These are phyloP conservation scores for Uropsilus gracilis DNA, from an alignment of 2,113 vertebrate genomes.

Conservation along the genomic window DNA sequence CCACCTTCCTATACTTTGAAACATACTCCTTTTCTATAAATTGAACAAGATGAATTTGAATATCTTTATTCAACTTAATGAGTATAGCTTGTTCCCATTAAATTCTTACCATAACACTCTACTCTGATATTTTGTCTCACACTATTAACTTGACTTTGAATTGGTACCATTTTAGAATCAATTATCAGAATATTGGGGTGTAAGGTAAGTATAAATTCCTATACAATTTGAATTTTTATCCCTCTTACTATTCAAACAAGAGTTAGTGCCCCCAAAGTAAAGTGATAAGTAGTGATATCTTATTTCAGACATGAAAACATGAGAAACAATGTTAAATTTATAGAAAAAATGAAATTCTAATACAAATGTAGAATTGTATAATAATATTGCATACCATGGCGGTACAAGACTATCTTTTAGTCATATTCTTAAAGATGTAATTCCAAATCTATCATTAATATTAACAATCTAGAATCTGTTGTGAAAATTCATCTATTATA, in stretches of 20 bases:
- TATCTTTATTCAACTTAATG: not conserved
- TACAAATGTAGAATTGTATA: not conserved
- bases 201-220: not conserved
- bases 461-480: not conserved
- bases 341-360: constrained; percentile 22
- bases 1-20: not conserved
- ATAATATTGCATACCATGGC: not conserved
- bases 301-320: not conserved
- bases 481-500: not conserved
- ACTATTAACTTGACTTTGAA: not conserved
- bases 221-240: not conserved
- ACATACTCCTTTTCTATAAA: not conserved
- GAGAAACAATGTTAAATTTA: not conserved
- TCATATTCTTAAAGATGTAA: not conserved
- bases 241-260: not conserved
- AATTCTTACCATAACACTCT: not conserved
- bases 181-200: not conserved
- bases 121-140: not conserved
- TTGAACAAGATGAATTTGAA: not conserved
- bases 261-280: too few species aligned
- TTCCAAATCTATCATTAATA: not conserved
- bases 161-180: constrained; percentile 5
- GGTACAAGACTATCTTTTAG: not conserved
- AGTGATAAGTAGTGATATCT: not conserved
- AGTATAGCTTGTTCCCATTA: not conserved